Evolutionary conservation across 2,888 invertebrate genomes (phyloP).

Genomic region (Willowsia nigromaculata): DNA sequence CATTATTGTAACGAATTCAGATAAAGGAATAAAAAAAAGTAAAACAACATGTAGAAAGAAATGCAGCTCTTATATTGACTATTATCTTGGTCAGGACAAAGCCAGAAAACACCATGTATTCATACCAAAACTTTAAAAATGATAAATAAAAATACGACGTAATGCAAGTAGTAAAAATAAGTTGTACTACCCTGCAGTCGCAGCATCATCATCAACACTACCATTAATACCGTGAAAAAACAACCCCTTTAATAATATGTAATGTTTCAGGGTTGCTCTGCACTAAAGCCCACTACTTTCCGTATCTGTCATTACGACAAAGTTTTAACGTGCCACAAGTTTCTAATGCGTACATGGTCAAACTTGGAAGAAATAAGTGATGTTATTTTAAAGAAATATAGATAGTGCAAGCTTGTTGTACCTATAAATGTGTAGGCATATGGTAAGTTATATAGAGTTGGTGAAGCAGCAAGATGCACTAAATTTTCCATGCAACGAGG

Average conservation of each 20-base stretch:
- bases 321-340: too few relatives aligned
- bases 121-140: background rate
- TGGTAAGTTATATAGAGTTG: background rate
- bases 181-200: slow-evolving; percentile 58
- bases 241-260: slow-evolving; percentile 54
- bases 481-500: slow-evolving; percentile 64
- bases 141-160: slow-evolving; percentile 11
- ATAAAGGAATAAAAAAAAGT: background rate
- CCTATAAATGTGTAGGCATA: background rate
- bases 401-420: too few relatives aligned
- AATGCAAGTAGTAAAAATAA: background rate
- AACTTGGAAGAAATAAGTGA: too few relatives aligned
- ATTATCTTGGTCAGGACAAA: background rate
- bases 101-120: background rate
- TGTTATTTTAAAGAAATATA: background rate
- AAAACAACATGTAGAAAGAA: background rate
- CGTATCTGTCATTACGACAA: too few relatives aligned
- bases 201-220: slow-evolving; percentile 29
- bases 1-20: background rate
- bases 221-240: slow-evolving; percentile 16
- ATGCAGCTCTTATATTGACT: background rate
- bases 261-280: background rate
- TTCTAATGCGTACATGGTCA: background rate
- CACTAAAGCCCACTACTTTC: too few relatives aligned
- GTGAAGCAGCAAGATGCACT: slow-evolving; percentile 24